Percentiles rank a stretch among this genome's conserved stretches.
Conservation (phyloP, 1,140 invertebrate species). For the Zaprionus davidi region DNA sequence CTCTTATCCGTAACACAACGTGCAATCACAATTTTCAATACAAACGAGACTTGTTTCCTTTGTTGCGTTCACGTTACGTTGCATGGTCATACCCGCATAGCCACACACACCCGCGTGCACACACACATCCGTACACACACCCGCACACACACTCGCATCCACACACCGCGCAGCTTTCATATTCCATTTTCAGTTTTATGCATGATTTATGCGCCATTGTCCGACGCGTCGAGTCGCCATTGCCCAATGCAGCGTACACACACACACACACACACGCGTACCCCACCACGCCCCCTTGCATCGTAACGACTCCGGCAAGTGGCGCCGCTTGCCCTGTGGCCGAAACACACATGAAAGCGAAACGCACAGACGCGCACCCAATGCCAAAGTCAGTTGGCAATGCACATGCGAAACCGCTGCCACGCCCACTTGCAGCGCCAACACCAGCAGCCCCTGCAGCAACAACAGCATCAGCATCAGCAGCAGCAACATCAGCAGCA, state of each 20-base stretch:
- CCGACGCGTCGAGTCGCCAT: slow-evolving; percentile 40
- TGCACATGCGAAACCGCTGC: slow-evolving; percentile 33
- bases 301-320: background rate
- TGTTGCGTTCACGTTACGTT: slow-evolving; percentile 41
- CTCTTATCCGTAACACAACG: slow-evolving; percentile 44
- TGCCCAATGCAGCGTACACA: background rate
- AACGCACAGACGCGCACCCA: slow-evolving; percentile 46
- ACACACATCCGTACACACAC: background rate
- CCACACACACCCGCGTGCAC: background rate
- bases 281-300: background rate
- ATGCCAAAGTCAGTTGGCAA: slow-evolving; percentile 58
- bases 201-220: slow-evolving; percentile 61
- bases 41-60: slow-evolving; percentile 55
- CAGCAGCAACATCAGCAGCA: background rate
- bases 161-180: slow-evolving; percentile 43
- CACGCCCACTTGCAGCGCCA: slow-evolving; percentile 29
- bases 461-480: background rate
- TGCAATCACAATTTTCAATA: slow-evolving; percentile 57
- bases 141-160: background rate
- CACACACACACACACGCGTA: too few relatives aligned
- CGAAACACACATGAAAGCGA: slow-evolving; percentile 43
- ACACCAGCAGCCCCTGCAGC: background rate
- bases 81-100: slow-evolving; percentile 4
- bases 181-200: slow-evolving; percentile 61
- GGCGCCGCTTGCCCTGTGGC: slow-evolving; percentile 1